A percentile compares a stretch with the other conserved stretches of the same genome.
Evolutionary conservation across 1,140 invertebrate species (phyloP).

Genomic region (Trinorchestia longiramus): DNA sequence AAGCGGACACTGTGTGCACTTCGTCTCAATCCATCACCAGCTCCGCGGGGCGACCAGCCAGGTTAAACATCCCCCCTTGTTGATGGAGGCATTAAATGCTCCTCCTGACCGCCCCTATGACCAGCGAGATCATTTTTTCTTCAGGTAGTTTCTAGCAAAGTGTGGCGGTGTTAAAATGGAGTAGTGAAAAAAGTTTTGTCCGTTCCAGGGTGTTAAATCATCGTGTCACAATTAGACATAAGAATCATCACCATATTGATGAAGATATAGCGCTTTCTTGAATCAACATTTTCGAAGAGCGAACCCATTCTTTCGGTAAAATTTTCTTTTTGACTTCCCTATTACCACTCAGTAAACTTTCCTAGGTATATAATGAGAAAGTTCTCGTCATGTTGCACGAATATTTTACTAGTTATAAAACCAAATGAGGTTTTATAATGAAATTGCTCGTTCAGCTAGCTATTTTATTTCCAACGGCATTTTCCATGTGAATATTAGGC

Average conservation of each 20-base stretch:
- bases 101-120: not conserved
- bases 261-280: not conserved
- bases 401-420: not conserved
- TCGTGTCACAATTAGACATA: no score
- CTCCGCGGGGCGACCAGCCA: constrained; percentile 3
- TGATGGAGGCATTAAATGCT: constrained; percentile 43
- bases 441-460: not conserved
- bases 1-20: constrained; percentile 1
- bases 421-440: not conserved
- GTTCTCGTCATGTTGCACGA: not conserved
- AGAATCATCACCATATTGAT: not conserved
- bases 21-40: constrained; percentile 42
- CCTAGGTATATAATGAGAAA: not conserved
- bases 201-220: not conserved
- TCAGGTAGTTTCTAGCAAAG: not conserved
- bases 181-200: not conserved
- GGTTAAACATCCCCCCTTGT: constrained; percentile 47
- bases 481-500: not conserved
- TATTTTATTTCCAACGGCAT: not conserved
- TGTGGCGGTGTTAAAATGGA: not conserved
- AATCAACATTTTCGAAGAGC: not conserved
- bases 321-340: not conserved
- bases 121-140: not conserved
- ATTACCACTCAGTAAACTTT: not conserved
- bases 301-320: not conserved